Percentiles rank a stretch among this genome's conserved stretches.
phyloP scores from a whole-genome alignment of 1,140 invertebrate genomes.

The Papilio helenus region DNA sequence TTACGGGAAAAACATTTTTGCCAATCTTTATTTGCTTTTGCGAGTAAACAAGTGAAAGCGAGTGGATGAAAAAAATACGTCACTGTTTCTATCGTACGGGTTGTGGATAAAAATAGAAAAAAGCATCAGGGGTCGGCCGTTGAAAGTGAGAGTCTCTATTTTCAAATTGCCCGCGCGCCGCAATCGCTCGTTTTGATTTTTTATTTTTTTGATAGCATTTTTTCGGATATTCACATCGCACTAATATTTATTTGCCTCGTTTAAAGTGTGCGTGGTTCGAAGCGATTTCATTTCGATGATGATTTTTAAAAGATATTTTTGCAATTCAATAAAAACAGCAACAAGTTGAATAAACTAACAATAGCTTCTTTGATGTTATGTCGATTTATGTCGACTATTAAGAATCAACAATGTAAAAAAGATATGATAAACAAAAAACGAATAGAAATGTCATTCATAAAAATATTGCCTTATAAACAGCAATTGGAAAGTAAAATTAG shows the following conservation, averaged over 20 bases:
- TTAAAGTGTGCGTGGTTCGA: slow-evolving; percentile 18
- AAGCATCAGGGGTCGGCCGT: slow-evolving; percentile 63
- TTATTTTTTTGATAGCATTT: slow-evolving; percentile 60
- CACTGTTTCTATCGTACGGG: slow-evolving; percentile 78
- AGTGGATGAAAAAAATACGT: slow-evolving; percentile 77
- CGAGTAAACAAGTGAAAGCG: slow-evolving; percentile 74
- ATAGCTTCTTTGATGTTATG: neutral
- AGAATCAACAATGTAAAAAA: neutral
- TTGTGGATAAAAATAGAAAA: slow-evolving; percentile 69
- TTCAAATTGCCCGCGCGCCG: slow-evolving; percentile 69
- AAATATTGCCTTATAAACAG: neutral
- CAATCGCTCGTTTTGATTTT: slow-evolving; percentile 42
- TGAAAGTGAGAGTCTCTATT: slow-evolving; percentile 76
- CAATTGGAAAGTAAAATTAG: neutral
- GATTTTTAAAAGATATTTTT: slow-evolving; percentile 20
- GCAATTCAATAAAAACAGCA: neutral
- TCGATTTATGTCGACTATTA: neutral
- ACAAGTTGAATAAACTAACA: neutral
- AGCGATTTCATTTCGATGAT: neutral
- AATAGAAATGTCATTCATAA: too few relatives aligned
- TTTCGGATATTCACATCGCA: slow-evolving; percentile 53
- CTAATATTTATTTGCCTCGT: slow-evolving; percentile 39
- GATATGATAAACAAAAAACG: too few relatives aligned
- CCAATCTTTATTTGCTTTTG: slow-evolving; percentile 79
- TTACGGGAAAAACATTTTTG: slow-evolving; percentile 69